Evolutionary conservation across 2,113 vertebrate species (phyloP), one percentile per base, ranked within the genome.

Genomic region (Heterocephalus glaber): DNA sequence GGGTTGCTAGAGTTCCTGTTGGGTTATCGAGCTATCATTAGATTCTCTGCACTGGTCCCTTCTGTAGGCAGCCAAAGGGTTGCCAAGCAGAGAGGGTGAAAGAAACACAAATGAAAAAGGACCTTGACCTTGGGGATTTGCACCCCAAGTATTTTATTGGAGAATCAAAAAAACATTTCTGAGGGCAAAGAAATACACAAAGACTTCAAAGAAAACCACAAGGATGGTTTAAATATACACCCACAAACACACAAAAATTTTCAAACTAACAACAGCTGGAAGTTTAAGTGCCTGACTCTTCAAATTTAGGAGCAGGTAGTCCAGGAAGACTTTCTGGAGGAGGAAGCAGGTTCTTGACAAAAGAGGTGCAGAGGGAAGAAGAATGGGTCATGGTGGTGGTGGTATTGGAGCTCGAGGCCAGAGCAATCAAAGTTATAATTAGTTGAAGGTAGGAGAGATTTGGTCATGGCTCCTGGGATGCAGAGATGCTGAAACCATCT

Each of bases 141-240:
- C 0, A 3, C 24, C 17, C 2, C 26, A 54, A 5, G 35, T 41
- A n/a, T 30, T 89, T 86, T 95, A 76, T 60, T 84, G 24, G 52
- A 96, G 95, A 95, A 87, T 28, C 14, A 91, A 61, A 82, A 30
- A 79, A 14, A 66, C 72, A 70, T 96, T 90, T 74, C 83, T 58
- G 66, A 96, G 60, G 65, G 47, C 82, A 94, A 54, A 95, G 47
- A 85, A 81, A 79, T 76, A 44, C 33, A 96, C 56, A 88, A 7
- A 96, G 91, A 86, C 91, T 94, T 96, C 61, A 95, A 95, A 96
- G 90, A 83, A 95, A 95, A 72, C 70, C 56, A 86, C 20, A 86
- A 95, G 80, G 38, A 52, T 86, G 72, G 28, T 80, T 95, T 94
- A 90, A 95, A 95, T 66, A 94, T 80, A 58, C 28, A 68, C 65